Base-by-base conservation (phyloP, 2,888 invertebrate species). In the Caenorhabditis wallacei region DNA sequence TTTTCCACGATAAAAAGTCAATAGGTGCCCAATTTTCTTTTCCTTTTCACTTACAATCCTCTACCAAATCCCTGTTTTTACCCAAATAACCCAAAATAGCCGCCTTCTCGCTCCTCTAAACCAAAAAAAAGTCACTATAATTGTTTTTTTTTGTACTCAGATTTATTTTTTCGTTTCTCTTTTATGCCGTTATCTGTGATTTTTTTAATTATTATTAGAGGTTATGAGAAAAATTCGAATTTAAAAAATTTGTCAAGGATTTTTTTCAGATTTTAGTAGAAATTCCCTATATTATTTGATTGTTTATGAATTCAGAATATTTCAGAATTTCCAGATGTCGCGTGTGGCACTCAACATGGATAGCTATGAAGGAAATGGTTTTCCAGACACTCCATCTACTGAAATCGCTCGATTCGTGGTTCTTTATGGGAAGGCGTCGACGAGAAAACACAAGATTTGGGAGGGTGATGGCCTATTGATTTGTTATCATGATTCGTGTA, bases 381-480 rank as follows among this genome's bases (percentile, higher is more conserved):
- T 66, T 56, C 20, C 37, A 78, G 78, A 74, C 30, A 48, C 51
- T 22, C 56, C 69, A 8, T 48, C 46, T 11, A 20, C 46, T n/a
- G 85, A 85, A 71, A 24, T 80, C 30, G 84, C 80, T 1, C 74
- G 87, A n/a, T 89, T 84, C 68, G 70, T 79, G 20, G 87, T 88
- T 13, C 61, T 88, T 16, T 89, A 86, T 53, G 88, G 87, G 3
- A 85, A 87, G 59, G 80, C 83, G 43, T 87, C 87, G 8, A 86
- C 86, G 1, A 71, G 88, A 48, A 88, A 88, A 71, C 87, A 88
- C 78, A 89, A 88, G 84, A 88, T 84, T 18, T 89, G 88, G 88
- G 87, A 88, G 70, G 84, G 84, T 11, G 89, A 89, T 56, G 89
- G 89, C 1, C 26, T 86, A 20, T 37, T 88, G 7, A 56, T 85